Base-by-base conservation (phyloP, 2,888 invertebrate species). In the Cephus sareptanus region DNA sequence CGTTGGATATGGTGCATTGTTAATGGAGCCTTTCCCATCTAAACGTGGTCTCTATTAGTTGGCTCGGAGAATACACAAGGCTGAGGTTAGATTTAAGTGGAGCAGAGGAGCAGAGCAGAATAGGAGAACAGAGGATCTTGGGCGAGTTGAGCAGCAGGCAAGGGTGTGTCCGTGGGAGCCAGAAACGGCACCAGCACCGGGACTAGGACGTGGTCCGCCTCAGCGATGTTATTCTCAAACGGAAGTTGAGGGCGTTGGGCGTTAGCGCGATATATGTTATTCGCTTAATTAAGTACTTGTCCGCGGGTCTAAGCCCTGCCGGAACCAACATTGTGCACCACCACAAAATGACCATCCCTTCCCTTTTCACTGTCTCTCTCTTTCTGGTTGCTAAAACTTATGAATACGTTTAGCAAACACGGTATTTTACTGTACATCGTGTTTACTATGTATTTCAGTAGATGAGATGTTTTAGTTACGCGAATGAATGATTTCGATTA, bases 211-310 rank as follows among this genome's bases (percentile, higher is more conserved):
- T 69, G 74, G 69, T 33, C 77, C 79, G 77, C 79, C 79, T 74
- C 79, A 69, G 68, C 40, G 56, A 76, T 79, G 75, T 75, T 73
- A 77, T 74, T 75, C 77, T 30, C 75, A 40, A 75, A 80, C 84
- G 82, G 84, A 83, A 84, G 85, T 83, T 79, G 76, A 77, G 74
- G 85, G 85, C 85, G 85, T 83, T 82, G 80, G 78, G 80, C 78
- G 80, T 80, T 75, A 78, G 86, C 80, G 86, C 87, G 86, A 90
- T 90, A 87, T 89, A 90, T 87, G 89, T 89, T 90, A 89, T 89
- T 87, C 87, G 87, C 88, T 90, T 91, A 91, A 91, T 91, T 90
- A 90, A 91, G 89, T 88, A 87, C 88, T 89, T 86, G 88, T 88
- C 87, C 87, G 84, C 76, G 73, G 33, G 78, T 75, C 75, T 76